Base-by-base conservation (phyloP, 2,888 invertebrate species). In the Rotaria magnacalcarata region DNA sequence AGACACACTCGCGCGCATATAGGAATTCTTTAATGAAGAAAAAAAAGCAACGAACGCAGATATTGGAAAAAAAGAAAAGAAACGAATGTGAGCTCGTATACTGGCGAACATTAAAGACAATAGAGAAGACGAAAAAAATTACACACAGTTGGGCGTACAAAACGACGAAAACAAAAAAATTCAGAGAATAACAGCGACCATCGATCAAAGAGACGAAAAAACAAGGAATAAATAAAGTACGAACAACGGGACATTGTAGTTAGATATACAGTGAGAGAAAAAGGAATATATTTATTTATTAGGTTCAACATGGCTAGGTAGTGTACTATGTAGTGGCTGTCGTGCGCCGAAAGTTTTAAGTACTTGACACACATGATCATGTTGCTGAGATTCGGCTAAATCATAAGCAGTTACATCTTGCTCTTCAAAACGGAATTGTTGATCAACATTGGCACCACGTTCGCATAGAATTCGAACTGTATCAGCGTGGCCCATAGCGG, bases 401-500 rank as follows among this genome's bases (percentile, higher is more conserved):
- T 87, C 87, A 56, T 84, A 87, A 7, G 87, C 87, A 47, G 85
- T 87, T 7, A 85, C 85, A 34, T 86, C 86, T 60, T 87, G 85
- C 41, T 85, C 87, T 47, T 85, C 85, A 34, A 87, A 84, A 84
- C 58, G 67, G 27, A 87, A 84, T 27, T 84, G 84, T 85, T 87
- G 87, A 86, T 87, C 85, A n/a, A 87, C 84, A 84, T 87, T 84
- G 54, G 86, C 86, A 84, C 80, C 80, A 56, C 85, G 85, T 84
- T 84, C 84, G 67, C 85, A 85, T 58, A 87, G 60, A n/a, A 85
- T 85, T 84, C 84, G 74, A 34, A 86, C 86, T n/a, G 85, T 84
- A 41, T 85, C 84, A 43, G 67, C 87, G 80, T 87, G 87, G 10
- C 86, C 87, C 84, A 87, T 47, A 24, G 86, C 85, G 16, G 87